phyloP scores from a whole-genome alignment of 1,140 invertebrate genomes.

The Cydia fagiglandana region DNA sequence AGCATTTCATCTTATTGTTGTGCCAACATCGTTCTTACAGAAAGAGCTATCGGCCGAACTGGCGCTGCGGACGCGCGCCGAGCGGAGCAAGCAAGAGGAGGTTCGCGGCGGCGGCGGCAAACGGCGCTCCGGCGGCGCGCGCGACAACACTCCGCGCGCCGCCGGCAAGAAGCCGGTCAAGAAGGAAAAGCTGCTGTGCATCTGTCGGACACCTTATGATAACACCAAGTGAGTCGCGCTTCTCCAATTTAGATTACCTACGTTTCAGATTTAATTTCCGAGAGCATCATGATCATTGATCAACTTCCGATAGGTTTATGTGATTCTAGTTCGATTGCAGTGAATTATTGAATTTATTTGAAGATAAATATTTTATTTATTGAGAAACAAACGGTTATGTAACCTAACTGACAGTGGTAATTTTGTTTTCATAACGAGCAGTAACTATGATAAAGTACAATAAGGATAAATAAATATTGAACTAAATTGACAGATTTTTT shows the following conservation, averaged over 20 bases:
- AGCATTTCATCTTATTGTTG: no score
- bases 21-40: constrained; percentile 58
- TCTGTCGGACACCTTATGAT: constrained; percentile 97
- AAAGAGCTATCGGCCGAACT: constrained; percentile 86
- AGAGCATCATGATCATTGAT: neutral
- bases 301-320: neutral
- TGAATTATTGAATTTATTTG: no score
- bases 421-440: no score
- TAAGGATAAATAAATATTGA: no score
- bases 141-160: constrained; percentile 57
- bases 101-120: constrained; percentile 64
- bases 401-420: no score
- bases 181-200: constrained; percentile 93
- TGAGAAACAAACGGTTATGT: no score
- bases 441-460: no score
- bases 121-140: constrained; percentile 44
- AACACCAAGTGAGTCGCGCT: constrained; percentile 86
- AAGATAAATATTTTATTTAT: no score
- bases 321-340: no score
- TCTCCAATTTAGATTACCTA: neutral
- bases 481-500: no score
- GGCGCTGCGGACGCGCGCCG: constrained; percentile 83
- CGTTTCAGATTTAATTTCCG: neutral
- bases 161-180: constrained; percentile 76
- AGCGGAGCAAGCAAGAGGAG: constrained; percentile 86